phyloP scores from a whole-genome alignment of 2,797 vertebrate species.

The Rhadinocentrus ornatus region DNA sequence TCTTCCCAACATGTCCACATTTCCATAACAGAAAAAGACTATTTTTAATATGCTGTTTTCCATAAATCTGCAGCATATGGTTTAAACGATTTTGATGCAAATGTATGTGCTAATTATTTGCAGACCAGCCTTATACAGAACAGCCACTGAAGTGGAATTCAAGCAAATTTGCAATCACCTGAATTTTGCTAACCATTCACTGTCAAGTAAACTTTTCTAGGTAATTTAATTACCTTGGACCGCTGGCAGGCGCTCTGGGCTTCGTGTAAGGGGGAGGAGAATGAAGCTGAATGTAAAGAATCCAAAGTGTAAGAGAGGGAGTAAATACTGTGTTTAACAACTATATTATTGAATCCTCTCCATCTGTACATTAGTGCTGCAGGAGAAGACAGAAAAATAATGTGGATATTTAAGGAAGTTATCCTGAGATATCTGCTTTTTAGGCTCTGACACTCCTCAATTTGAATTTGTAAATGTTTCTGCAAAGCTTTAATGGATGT shows the following conservation, averaged over 20 bases:
- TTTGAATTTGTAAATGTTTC: slow-evolving; percentile 46
- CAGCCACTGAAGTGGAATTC: slow-evolving; percentile 89
- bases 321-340: slow-evolving; percentile 29
- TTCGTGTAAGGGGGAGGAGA: slow-evolving; percentile 46
- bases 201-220: slow-evolving; percentile 90
- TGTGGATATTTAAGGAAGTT: slow-evolving; percentile 29
- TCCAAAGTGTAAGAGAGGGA: slow-evolving; percentile 51
- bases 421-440: slow-evolving; percentile 25
- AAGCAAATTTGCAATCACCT: slow-evolving; percentile 93
- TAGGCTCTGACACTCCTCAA: background rate
- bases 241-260: slow-evolving; percentile 69
- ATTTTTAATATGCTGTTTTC: slow-evolving; percentile 86
- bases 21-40: slow-evolving; percentile 84
- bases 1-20: slow-evolving; percentile 80
- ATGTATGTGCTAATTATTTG: slow-evolving; percentile 92
- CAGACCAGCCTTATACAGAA: slow-evolving; percentile 88
- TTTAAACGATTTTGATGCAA: slow-evolving; percentile 93
- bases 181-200: slow-evolving; percentile 88
- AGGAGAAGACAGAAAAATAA: background rate
- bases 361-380: slow-evolving; percentile 25
- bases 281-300: slow-evolving; percentile 52
- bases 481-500: slow-evolving; percentile 38
- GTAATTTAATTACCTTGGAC: slow-evolving; percentile 89
- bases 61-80: slow-evolving; percentile 91
- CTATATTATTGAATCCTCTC: slow-evolving; percentile 42